Conservation (phyloP, 1,140 invertebrate genomes). For the Phenacoccus solenopsis region DNA sequence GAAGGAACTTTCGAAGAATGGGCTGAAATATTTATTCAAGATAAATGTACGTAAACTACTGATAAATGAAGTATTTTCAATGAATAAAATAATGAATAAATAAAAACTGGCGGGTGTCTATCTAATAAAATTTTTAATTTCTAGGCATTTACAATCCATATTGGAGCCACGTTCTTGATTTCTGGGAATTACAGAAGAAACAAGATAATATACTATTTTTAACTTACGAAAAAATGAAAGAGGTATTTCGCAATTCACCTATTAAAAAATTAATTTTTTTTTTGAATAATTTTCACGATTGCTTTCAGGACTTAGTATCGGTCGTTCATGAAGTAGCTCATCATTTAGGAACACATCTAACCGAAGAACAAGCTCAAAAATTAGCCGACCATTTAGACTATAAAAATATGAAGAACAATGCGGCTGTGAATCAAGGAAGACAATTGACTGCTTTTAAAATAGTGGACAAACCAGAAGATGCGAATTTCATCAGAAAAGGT, state of each 20-base stretch:
- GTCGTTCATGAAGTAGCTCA: conserved; percentile 52
- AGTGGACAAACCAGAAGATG: conserved; percentile 31
- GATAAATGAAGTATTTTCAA: not conserved
- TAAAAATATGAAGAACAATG: conserved; percentile 52
- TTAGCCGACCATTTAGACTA: conserved; percentile 46
- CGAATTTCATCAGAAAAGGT: conserved; percentile 61
- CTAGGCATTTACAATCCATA: conserved; percentile 32
- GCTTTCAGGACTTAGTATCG: conserved; percentile 25
- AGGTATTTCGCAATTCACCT: conserved; percentile 21
- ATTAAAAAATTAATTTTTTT: not conserved
- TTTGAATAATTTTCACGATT: not conserved
- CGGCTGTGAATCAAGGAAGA: conserved; percentile 45
- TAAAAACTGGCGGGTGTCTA: too few species aligned
- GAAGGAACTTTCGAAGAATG: conserved; percentile 60
- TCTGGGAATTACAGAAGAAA: conserved; percentile 33
- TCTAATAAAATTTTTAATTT: not conserved
- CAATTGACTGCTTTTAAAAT: conserved; percentile 29
- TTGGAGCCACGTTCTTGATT: conserved; percentile 30
- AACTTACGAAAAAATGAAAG: conserved; percentile 39
- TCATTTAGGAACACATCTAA: conserved; percentile 48
- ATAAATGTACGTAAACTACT: conserved; percentile 29
- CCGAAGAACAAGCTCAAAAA: conserved; percentile 37
- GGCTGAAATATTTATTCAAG: conserved; percentile 58
- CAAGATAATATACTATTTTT: conserved; percentile 37
- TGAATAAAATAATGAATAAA: too few species aligned